Evolutionary conservation across 2,797 vertebrate genomes (phyloP).

Genomic region (Necrosyrtes monachus): DNA sequence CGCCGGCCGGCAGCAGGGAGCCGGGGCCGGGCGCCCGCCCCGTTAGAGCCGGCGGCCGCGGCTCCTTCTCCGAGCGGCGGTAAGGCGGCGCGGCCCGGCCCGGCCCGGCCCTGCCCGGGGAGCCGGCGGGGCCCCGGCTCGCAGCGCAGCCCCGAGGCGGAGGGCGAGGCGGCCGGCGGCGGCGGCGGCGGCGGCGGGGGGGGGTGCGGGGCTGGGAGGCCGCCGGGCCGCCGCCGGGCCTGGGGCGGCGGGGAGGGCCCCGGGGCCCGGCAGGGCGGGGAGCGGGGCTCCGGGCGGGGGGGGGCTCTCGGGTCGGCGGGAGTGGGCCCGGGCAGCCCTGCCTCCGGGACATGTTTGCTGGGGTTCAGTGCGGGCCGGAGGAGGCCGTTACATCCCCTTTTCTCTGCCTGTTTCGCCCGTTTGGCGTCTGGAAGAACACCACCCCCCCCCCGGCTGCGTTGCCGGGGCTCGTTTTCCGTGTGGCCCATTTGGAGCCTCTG

Average conservation of each 20-base stretch:
- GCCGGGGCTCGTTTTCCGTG: neutral
- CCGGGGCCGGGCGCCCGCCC: neutral
- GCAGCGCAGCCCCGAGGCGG: neutral
- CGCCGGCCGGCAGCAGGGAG: neutral
- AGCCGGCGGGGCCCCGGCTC: neutral
- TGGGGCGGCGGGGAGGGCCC: neutral
- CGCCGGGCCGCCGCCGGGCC: neutral
- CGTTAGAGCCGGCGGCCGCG: neutral
- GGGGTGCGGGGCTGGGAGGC: neutral
- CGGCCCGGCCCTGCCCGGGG: no score
- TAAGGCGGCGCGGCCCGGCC: neutral
- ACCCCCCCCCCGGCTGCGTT: neutral
- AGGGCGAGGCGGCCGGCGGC: no score
- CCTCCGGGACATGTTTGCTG: neutral
- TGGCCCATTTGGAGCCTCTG: rapidly evolving
- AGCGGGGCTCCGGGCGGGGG: neutral
- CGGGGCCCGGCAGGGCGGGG: neutral
- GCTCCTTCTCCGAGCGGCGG: neutral
- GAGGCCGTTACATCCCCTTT: neutral
- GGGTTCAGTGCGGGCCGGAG: neutral
- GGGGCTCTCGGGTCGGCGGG: no score
- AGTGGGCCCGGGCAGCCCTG: neutral
- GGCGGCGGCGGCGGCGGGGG: no score
- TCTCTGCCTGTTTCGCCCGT: neutral
- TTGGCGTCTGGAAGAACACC: neutral